Base-by-base conservation (phyloP, 2,113 vertebrate species). In the Rhynchomys soricoides region DNA sequence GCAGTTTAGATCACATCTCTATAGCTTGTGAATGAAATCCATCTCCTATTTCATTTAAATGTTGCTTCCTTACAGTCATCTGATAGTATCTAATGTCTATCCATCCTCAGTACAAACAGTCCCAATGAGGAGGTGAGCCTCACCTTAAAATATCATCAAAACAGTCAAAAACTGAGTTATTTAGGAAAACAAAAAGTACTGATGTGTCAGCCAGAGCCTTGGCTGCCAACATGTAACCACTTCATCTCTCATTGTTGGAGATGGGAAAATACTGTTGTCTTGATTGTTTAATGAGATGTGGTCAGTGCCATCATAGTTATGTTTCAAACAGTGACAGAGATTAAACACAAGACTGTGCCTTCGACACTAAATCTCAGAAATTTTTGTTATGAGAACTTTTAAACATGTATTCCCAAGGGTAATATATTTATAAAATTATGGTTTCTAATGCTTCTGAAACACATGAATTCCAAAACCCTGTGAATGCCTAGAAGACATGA, bases 141-240 rank as follows among this genome's bases (percentile, higher is more conserved):
- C 78, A 89, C 83, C 89, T 86, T 88, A 94, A 96, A 94, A 40
- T 50, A 86, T 15, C 29, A 43, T 13, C 81, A 57, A 74, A 64
- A 74, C 17, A 93, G 26, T 7, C 9, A 90, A 83, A 21, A 45
- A 86, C 7, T 64, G 43, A 79, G 77, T 68, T 73, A 52, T 89
- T 7, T 64, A 92, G 11, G n/a, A 64, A 70, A 89, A 93, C 78
- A 77, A 88, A 94, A 88, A 78, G 19, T 48, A 57, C 1, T 55
- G 21, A 78, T 86, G 71, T 22, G 31, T 37, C 52, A 71, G 62
- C n/a, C 7, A n/a, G 5, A 91, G 26, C 22, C 70, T 5, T 74
- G 86, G 66, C 26, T 64, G 26, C 7, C 22, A 89, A 79, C 91
- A 48, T 50, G 73, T 11, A 24, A 89, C 8, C 24, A 10, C 3